phyloP scores from a whole-genome alignment of 2,113 vertebrate species.

The Pluvialis apricaria region DNA sequence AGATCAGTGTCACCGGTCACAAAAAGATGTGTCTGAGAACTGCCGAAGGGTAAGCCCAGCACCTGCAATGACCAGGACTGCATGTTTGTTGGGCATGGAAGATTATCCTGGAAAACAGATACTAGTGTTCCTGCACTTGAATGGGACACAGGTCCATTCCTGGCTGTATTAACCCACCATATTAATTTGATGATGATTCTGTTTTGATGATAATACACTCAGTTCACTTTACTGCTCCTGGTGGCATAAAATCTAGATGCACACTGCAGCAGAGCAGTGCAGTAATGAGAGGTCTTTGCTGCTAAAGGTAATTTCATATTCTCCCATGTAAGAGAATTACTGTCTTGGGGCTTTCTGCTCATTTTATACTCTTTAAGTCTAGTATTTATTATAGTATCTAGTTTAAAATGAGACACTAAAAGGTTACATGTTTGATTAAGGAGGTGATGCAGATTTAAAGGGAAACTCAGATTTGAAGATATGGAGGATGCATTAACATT shows the following conservation, averaged over 20 bases:
- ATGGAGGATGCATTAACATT: not conserved
- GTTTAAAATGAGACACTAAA: not conserved
- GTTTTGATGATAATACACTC: not conserved
- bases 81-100: not conserved
- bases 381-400: not conserved
- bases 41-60: not conserved
- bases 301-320: not conserved
- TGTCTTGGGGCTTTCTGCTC: not conserved
- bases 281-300: not conserved
- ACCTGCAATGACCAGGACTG: not conserved
- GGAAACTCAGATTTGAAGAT: not conserved
- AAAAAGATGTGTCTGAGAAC: not conserved
- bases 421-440: conserved; percentile 25
- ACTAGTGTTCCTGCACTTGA: not conserved
- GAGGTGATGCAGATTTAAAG: not conserved
- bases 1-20: not conserved
- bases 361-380: not conserved
- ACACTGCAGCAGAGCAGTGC: not conserved
- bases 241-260: not conserved
- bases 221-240: not conserved
- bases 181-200: not conserved
- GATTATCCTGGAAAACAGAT: not conserved
- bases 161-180: not conserved
- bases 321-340: not conserved
- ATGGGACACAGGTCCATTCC: not conserved